Evolutionary conservation across 2,888 invertebrate species (phyloP).

Genomic region (Ichneumoninae sp.): DNA sequence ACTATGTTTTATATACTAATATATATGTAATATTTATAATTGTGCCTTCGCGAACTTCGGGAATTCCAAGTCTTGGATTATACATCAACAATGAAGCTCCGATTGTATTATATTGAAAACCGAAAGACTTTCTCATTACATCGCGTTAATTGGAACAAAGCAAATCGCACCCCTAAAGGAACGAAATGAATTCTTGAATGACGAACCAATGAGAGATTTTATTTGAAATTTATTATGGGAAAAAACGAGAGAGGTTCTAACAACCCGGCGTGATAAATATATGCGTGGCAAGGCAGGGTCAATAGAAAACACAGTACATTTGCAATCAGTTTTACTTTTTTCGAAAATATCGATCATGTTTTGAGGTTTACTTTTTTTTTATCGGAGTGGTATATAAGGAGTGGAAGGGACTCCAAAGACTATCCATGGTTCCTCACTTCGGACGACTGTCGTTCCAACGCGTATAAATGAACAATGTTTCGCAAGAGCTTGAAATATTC

Average conservation of each 20-base stretch:
- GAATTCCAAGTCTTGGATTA: conserved; percentile 18
- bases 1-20: conserved; percentile 12
- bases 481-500: conserved; percentile 12
- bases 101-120: neutral
- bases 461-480: neutral
- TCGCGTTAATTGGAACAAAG: neutral
- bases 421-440: conserved; percentile 9
- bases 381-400: neutral
- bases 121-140: neutral
- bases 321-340: neutral
- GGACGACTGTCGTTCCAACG: neutral
- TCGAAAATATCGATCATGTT: neutral
- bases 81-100: neutral
- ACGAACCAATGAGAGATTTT: neutral
- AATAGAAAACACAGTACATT: neutral
- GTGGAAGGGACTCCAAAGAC: conserved; percentile 30
- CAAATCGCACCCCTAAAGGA: too few species aligned
- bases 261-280: too few species aligned
- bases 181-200: neutral
- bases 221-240: neutral
- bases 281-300: neutral
- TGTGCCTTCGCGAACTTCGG: conserved; percentile 20
- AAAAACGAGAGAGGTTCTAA: neutral
- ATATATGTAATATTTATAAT: conserved; percentile 36
- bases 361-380: neutral